Percentiles rank a stretch among this genome's conserved stretches.
Evolutionary conservation across 2,113 vertebrate genomes (phyloP).

Genomic region (Axis porcinus): DNA sequence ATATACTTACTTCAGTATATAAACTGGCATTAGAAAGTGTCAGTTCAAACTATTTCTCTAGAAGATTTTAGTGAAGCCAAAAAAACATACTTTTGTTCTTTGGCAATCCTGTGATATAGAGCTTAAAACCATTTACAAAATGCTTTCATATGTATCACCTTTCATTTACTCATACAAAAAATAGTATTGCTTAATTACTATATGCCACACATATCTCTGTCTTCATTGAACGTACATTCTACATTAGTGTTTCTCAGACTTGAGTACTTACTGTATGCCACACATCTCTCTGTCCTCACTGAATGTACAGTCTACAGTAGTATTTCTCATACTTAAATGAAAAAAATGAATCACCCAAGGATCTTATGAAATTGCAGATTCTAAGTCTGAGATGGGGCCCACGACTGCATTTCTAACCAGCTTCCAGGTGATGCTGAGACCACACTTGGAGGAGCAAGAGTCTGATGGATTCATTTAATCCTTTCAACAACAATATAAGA

Average conservation of each 20-base stretch:
- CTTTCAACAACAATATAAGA: not conserved
- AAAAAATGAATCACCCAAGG: not conserved
- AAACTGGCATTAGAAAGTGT: constrained; percentile 42
- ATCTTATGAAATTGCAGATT: constrained; percentile 9
- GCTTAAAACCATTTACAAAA: constrained; percentile 1
- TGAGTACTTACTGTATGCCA: not conserved
- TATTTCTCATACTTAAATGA: not conserved
- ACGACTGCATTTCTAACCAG: not conserved
- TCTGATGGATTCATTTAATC: not conserved
- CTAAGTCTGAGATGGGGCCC: not conserved
- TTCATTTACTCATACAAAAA: constrained; percentile 36
- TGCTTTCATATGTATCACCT: not conserved
- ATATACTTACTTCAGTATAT: constrained; percentile 10
- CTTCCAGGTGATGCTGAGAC: not conserved
- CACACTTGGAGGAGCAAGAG: not conserved
- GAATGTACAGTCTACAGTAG: not conserved
- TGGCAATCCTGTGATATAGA: not conserved
- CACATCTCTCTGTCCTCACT: not conserved
- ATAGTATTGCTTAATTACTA: not conserved
- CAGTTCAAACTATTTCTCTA: constrained; percentile 50
- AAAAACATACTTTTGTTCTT: constrained; percentile 24
- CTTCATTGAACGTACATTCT: not conserved
- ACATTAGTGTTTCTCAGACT: not conserved
- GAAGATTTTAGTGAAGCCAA: constrained; percentile 48
- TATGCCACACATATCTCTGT: not conserved